Evolutionary conservation across 35 echinoderm and acorn worm genomes (phyloP).

Genomic region (Hemicentrotus pulcherrimus): DNA sequence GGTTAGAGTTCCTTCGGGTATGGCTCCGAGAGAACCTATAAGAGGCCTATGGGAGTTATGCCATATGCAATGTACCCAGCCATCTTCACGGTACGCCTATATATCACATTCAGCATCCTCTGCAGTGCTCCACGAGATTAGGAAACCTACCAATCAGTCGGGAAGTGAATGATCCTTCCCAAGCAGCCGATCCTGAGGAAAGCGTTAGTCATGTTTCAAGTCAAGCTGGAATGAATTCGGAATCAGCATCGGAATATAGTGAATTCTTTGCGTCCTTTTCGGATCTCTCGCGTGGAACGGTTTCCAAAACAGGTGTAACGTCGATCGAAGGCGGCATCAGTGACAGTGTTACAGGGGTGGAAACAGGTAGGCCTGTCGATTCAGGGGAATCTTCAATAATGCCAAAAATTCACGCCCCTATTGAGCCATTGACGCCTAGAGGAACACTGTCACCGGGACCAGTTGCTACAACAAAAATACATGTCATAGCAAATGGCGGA

Average conservation of each 20-base stretch:
- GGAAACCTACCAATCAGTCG: not conserved
- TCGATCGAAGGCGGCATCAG: not conserved
- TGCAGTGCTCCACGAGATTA: not conserved
- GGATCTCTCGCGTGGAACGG: not conserved
- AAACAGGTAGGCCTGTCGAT: not conserved
- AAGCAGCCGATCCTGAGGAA: not conserved
- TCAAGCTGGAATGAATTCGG: not conserved
- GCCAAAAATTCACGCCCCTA: not conserved
- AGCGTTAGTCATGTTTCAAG: not conserved
- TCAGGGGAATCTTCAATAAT: not conserved
- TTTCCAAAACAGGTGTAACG: not conserved
- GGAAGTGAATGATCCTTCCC: not conserved
- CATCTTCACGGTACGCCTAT: not conserved
- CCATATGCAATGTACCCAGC: not conserved
- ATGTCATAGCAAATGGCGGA: not conserved
- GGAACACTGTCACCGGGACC: not conserved
- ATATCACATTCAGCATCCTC: not conserved
- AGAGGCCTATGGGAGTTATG: constrained; percentile 43
- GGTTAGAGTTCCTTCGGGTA: constrained; percentile 58
- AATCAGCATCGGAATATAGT: constrained; percentile 31
- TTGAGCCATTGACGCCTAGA: constrained; percentile 16
- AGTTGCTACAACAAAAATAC: not conserved
- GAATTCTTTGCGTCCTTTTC: not conserved
- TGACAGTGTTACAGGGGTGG: not conserved
- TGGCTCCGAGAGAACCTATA: constrained; percentile 48